These are phyloP conservation scores for Takifugu flavidus DNA, from an alignment of 2,113 vertebrate species.

Conservation along the genomic window DNA sequence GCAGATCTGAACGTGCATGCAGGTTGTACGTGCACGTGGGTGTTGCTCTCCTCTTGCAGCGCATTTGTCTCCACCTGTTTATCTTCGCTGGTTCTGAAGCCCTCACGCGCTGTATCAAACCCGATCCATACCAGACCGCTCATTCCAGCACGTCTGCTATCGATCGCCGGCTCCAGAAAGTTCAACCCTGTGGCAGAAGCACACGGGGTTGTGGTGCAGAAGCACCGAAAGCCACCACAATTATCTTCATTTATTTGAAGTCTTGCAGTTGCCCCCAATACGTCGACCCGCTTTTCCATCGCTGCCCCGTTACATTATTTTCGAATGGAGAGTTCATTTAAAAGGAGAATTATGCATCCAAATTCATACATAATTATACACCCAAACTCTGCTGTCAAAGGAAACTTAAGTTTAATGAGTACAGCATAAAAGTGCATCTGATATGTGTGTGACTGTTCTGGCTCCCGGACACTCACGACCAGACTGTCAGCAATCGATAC, in stretches of 20 bases:
- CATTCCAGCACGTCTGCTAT: not conserved
- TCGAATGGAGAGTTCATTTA: no score
- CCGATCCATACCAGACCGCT: conserved; percentile 27
- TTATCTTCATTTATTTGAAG: no score
- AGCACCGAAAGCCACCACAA: not conserved
- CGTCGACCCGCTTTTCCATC: conserved; percentile 6
- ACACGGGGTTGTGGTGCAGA: not conserved
- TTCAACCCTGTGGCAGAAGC: not conserved
- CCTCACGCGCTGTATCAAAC: conserved; percentile 17
- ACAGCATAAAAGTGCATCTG: no score
- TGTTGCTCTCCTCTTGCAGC: not conserved
- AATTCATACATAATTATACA: no score
- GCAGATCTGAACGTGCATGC: not conserved
- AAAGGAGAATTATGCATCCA: no score
- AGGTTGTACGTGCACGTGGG: conserved; percentile 25
- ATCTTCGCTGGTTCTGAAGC: conserved; percentile 6
- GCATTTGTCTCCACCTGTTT: no score
- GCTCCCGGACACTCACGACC: no score
- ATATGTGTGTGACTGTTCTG: no score
- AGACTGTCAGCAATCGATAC: no score
- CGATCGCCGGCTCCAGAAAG: not conserved
- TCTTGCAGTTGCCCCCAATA: conserved; percentile 6
- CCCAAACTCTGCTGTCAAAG: no score
- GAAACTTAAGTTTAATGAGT: no score
- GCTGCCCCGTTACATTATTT: no score